A percentile compares a stretch with the other conserved stretches of the same genome.
These are phyloP conservation scores for Protaetia brevitarsis DNA, from an alignment of 1,140 invertebrate genomes.

Conservation along the genomic window DNA sequence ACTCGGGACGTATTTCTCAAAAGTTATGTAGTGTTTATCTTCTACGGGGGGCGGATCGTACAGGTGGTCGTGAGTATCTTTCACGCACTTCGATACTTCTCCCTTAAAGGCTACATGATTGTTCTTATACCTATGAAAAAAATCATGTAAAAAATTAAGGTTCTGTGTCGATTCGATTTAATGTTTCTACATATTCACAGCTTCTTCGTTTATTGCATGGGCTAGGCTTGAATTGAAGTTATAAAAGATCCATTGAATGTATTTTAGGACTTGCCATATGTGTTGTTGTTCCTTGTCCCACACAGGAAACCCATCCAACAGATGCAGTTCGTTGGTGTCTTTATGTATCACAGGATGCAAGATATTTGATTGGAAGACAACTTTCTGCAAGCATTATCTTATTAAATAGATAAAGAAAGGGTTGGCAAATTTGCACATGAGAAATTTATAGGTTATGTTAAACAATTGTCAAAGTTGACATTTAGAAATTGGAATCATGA, in stretches of 20 bases:
- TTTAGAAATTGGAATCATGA: too few relatives aligned
- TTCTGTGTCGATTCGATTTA: not conserved
- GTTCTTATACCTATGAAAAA: conserved; percentile 50
- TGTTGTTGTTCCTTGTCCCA: conserved; percentile 82
- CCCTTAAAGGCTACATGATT: conserved; percentile 50
- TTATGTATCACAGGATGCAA: conserved; percentile 85
- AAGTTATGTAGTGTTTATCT: conserved; percentile 84
- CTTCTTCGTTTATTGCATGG: conserved; percentile 72
- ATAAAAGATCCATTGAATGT: conserved; percentile 76
- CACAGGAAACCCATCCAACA: conserved; percentile 73
- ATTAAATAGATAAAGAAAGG: too few relatives aligned
- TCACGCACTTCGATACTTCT: conserved; percentile 67
- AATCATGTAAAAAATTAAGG: conserved; percentile 32
- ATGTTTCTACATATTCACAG: conserved; percentile 69
- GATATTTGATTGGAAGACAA: conserved; percentile 80
- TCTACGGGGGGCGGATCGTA: conserved; percentile 74
- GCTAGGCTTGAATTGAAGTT: conserved; percentile 67
- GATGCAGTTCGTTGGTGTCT: conserved; percentile 71
- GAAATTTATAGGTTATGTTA: too few relatives aligned
- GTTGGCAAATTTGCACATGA: too few relatives aligned
- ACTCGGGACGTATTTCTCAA: conserved; percentile 72
- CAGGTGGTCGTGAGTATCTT: conserved; percentile 66
- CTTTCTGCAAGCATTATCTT: conserved; percentile 72
- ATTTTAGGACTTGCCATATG: conserved; percentile 87
- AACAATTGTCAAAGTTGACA: too few relatives aligned